Conservation (phyloP, 2,888 invertebrate genomes). For the Mythimna vitellina region DNA sequence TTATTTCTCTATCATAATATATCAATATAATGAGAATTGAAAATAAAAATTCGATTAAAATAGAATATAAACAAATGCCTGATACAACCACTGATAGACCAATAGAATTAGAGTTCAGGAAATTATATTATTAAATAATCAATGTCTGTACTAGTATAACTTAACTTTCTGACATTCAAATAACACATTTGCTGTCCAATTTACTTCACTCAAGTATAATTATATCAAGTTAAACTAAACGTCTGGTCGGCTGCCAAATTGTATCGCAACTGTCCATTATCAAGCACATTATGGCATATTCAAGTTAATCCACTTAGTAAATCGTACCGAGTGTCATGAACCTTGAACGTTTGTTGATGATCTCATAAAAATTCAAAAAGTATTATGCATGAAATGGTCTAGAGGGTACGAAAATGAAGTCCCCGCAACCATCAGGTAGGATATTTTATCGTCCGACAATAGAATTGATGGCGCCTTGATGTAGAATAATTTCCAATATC, state of each 20-base stretch:
- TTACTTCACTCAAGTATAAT: constrained; percentile 60
- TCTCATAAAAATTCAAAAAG: constrained; percentile 61
- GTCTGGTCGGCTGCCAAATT: constrained; percentile 70
- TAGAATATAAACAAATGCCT: not conserved
- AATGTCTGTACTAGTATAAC: constrained; percentile 12
- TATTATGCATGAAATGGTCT: constrained; percentile 54
- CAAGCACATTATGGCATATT: constrained; percentile 60
- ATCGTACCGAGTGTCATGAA: constrained; percentile 53
- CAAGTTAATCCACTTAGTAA: constrained; percentile 60
- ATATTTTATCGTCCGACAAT: constrained; percentile 73
- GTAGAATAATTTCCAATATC: constrained; percentile 83
- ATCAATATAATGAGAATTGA: no score
- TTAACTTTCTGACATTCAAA: constrained; percentile 14
- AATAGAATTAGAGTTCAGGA: constrained; percentile 6
- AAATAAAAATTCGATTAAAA: not conserved
- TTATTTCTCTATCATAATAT: not conserved
- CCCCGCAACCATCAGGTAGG: constrained; percentile 63
- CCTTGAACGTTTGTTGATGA: constrained; percentile 65
- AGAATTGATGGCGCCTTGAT: constrained; percentile 76
- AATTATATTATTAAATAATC: constrained; percentile 31
- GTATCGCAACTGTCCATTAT: constrained; percentile 61
- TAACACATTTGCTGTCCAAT: constrained; percentile 57
- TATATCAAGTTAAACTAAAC: constrained; percentile 53
- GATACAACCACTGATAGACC: constrained; percentile 12
- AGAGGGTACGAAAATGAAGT: constrained; percentile 62